These are phyloP conservation scores for Loxodonta africana DNA, from an alignment of 2,113 vertebrate species.

Conservation along the genomic window DNA sequence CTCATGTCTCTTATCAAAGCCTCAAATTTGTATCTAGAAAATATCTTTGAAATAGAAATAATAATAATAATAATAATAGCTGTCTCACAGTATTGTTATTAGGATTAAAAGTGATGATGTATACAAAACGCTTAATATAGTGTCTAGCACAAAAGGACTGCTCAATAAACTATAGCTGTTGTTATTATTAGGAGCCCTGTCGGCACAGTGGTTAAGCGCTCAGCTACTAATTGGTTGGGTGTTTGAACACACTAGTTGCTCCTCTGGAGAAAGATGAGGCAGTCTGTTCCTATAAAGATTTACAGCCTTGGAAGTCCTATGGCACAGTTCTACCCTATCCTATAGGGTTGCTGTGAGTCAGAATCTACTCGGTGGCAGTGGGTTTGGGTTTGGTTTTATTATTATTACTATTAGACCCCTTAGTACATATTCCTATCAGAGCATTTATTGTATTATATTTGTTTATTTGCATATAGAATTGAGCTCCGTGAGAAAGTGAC, in stretches of 20 bases:
- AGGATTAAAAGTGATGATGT: background rate
- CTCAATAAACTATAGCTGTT: background rate
- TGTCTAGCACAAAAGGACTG: background rate
- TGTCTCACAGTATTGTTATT: background rate
- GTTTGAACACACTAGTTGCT: no score
- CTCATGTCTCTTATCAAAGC: background rate
- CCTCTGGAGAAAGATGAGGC: no score
- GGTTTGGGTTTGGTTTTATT: no score
- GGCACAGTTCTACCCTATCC: no score
- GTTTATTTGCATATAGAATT: background rate
- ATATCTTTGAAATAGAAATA: background rate
- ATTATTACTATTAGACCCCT: background rate
- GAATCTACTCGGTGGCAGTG: no score
- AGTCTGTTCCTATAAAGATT: no score
- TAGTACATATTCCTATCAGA: background rate
- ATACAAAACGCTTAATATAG: background rate
- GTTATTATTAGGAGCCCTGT: background rate
- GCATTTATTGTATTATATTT: background rate
- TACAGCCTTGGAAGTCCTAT: no score
- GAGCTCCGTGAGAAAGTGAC: background rate
- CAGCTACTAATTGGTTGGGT: no score
- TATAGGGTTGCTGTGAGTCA: no score
- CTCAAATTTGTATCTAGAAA: background rate
- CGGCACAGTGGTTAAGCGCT: no score
- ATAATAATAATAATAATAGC: background rate